Conservation (phyloP, 2,113 vertebrate species). For the Caloenas nicobarica region DNA sequence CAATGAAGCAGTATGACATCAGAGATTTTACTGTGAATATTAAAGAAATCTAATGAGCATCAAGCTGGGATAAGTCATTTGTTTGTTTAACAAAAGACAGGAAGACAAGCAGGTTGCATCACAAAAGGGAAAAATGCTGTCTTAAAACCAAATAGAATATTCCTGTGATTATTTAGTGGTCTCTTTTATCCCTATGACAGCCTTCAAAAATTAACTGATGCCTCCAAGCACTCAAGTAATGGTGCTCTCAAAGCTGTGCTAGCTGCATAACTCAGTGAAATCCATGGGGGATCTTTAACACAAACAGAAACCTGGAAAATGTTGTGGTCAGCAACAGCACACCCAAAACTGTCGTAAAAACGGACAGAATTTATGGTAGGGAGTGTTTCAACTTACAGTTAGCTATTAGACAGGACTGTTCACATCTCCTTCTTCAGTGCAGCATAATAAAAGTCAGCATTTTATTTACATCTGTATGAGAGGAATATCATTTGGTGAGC, state of each 20-base stretch:
- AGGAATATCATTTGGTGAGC: constrained; percentile 31
- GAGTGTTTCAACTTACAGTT: constrained; percentile 7
- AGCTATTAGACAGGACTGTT: constrained; percentile 36
- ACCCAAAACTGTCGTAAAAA: constrained; percentile 28
- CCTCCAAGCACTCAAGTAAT: neutral
- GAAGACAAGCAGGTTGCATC: neutral
- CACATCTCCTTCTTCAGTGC: constrained; percentile 1
- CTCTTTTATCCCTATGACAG: neutral
- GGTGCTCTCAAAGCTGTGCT: neutral
- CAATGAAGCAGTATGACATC: neutral
- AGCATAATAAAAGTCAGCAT: constrained; percentile 41
- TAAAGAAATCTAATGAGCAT: neutral
- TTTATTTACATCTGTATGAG: constrained; percentile 57
- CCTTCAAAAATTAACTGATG: constrained; percentile 20
- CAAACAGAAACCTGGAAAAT: constrained; percentile 46
- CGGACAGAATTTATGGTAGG: constrained; percentile 37
- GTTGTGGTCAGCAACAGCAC: constrained; percentile 15
- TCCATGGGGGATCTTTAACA: neutral
- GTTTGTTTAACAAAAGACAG: neutral
- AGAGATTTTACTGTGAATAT: neutral
- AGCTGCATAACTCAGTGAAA: neutral
- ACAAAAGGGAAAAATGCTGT: neutral
- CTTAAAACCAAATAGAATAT: neutral
- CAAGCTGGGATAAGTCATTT: neutral
- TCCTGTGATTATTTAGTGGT: constrained; percentile 1